phyloP scores from a whole-genome alignment of 2,113 vertebrate genomes.

The Illadopsis cleaveri region DNA sequence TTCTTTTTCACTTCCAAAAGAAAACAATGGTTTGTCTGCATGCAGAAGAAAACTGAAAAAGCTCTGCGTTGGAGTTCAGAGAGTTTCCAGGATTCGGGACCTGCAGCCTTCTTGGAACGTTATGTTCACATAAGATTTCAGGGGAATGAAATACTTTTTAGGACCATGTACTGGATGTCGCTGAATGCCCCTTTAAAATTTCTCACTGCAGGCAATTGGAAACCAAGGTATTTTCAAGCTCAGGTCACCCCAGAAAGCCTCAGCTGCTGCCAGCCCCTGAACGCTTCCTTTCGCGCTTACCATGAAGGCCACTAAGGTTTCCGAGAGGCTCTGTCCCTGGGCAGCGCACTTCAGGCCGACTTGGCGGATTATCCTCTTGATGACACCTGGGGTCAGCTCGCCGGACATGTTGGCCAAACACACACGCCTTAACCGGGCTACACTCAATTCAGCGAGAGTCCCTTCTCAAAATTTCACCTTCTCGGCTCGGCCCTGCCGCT shows the following conservation, averaged over 20 bases:
- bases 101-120: not conserved
- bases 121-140: not conserved
- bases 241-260: not conserved
- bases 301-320: conserved; percentile 86
- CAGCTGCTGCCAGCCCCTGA: not conserved
- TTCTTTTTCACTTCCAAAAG: not conserved
- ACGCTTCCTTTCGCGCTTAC: conserved; percentile 65
- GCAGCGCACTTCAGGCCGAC: conserved; percentile 75
- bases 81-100: not conserved
- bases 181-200: not conserved
- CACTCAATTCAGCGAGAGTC: fast-evolving
- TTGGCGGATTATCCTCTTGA: conserved; percentile 81
- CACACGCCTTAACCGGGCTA: not conserved
- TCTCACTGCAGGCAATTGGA: fast-evolving
- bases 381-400: conserved; percentile 68
- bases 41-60: not conserved
- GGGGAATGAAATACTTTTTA: not conserved
- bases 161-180: not conserved
- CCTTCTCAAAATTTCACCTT: not conserved
- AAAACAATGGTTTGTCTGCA: not conserved
- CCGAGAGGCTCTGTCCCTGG: conserved; percentile 74
- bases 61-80: not conserved
- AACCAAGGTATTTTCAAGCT: not conserved
- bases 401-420: conserved; percentile 70
- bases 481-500: too few species aligned